Base-by-base conservation (phyloP, 2,113 vertebrate genomes). In the Marcusenius ussheri region DNA sequence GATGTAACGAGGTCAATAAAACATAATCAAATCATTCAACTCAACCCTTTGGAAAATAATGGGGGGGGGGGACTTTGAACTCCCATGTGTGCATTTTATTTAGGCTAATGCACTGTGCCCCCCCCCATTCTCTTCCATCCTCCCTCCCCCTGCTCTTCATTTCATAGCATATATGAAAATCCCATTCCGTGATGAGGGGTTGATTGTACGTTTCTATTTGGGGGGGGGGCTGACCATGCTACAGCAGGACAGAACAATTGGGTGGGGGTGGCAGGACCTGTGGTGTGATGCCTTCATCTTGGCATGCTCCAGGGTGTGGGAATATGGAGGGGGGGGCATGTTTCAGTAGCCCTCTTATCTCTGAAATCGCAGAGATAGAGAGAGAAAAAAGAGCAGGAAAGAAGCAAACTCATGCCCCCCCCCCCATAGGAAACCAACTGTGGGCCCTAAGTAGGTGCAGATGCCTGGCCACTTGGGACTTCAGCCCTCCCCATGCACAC, bases 311-410 rank as follows among this genome's bases (percentile, higher is more conserved):
- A 3, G 62, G 62, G 27, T 70, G 62, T 31, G 9, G 27, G 3
- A 1, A 10, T 31, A 80, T 88, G 15, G 56, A 47, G 46, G 50
- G 90, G 88, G 85, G 88, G 93, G 94, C 93, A 90, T 93, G 92
- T 95, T 94, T 91, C 90, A 92, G 94, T 95, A 93, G 93, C 93
- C 86, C 92, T 94, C 94, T 91, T 94, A 94, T 95, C 94, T 95
- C 91, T 90, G 93, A 93, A 85, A 77, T 92, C 91, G 90, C 85
- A 91, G 94, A 94, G 93, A 94, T 94, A 91, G 90, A 92, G 91
- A 91, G 92, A 31, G 90, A 94, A 94, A 92, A 94, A 94, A 91
- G 90, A 92, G 91, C 91, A 92, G 21, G 83, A 24, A 24, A 49
- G 46, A n/a, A 9, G 11, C 11, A 39, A 93, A 91, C 92, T 90